Evolutionary conservation across 1,140 invertebrate genomes (phyloP).

Genomic region (Akabosia matsudoensis): DNA sequence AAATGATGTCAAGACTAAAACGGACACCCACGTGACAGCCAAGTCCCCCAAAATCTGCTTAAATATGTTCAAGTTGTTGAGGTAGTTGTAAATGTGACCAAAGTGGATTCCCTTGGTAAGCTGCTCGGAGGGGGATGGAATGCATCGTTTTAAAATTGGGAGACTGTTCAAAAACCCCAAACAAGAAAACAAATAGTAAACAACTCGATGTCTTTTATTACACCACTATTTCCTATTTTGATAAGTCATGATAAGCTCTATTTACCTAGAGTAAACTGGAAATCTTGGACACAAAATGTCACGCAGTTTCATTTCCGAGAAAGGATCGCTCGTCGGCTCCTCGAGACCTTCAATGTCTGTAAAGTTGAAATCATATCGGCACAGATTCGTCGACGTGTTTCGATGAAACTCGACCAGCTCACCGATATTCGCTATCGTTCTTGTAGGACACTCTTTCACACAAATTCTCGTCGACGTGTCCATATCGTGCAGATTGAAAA

Average conservation of each 20-base stretch:
- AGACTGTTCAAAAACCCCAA: constrained; percentile 54
- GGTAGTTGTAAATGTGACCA: constrained; percentile 69
- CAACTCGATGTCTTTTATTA: background rate
- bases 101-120: constrained; percentile 62
- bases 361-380: constrained; percentile 65
- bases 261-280: constrained; percentile 65
- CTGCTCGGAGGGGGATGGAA: constrained; percentile 64
- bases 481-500: constrained; percentile 73
- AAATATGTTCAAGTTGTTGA: constrained; percentile 82
- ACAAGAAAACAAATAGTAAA: background rate
- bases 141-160: constrained; percentile 81
- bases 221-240: background rate
- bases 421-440: constrained; percentile 59
- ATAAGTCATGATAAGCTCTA: background rate
- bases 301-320: background rate
- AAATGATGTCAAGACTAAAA: constrained; percentile 73
- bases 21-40: constrained; percentile 79
- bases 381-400: constrained; percentile 69
- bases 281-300: constrained; percentile 49
- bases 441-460: constrained; percentile 79
- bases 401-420: constrained; percentile 73
- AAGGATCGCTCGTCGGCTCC: too few species aligned
- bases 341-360: constrained; percentile 35
- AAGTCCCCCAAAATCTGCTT: constrained; percentile 84
- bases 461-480: constrained; percentile 78